phyloP scores from a whole-genome alignment of 2,888 invertebrate genomes.

The Malthinus flaveolus region DNA sequence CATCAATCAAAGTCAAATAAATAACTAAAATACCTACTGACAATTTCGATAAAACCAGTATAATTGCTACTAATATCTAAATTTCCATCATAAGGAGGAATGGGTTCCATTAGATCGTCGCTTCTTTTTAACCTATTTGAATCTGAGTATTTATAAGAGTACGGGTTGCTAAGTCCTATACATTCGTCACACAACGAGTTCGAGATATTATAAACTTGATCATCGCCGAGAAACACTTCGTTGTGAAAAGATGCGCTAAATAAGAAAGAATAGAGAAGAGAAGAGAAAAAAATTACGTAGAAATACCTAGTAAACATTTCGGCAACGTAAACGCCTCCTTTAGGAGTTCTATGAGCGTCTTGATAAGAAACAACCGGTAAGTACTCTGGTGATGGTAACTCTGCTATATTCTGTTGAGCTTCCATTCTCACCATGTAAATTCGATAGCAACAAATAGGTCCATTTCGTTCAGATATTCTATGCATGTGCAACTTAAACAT shows the following conservation, averaged over 20 bases:
- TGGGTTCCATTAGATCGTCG: conserved; percentile 45
- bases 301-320: conserved; percentile 79
- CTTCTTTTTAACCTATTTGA: conserved; percentile 44
- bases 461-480: conserved; percentile 80
- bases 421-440: conserved; percentile 76
- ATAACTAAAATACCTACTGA: conserved; percentile 61
- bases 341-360: conserved; percentile 70
- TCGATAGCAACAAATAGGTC: conserved; percentile 85
- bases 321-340: conserved; percentile 79
- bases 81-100: conserved; percentile 68
- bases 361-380: conserved; percentile 73
- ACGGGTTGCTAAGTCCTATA: conserved; percentile 56
- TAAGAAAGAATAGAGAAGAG: background rate
- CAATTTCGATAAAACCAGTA: conserved; percentile 82
- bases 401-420: conserved; percentile 64
- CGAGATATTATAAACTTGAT: conserved; percentile 51
- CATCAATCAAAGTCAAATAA: background rate
- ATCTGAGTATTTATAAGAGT: conserved; percentile 43
- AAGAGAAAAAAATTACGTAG: background rate
- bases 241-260: conserved; percentile 63
- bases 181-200: conserved; percentile 56
- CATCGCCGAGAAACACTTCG: conserved; percentile 77
- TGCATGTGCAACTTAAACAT: conserved; percentile 77
- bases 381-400: conserved; percentile 70
- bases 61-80: conserved; percentile 80